A percentile compares a stretch with the other conserved stretches of the same genome.
Conservation (phyloP, 1,140 invertebrate species). For the Drosophila tropicalis region DNA sequence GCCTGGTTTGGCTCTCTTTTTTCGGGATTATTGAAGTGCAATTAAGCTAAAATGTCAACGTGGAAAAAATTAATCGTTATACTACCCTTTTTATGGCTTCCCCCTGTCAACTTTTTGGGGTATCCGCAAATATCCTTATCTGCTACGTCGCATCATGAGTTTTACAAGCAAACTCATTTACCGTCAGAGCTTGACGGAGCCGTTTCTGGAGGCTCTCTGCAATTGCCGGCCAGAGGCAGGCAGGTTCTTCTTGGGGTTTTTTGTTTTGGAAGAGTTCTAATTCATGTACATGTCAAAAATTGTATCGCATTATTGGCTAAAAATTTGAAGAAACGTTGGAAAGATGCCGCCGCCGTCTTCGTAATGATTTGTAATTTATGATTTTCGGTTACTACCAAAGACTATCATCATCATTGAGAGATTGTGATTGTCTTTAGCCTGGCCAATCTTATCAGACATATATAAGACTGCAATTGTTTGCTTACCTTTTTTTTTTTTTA, state of each 20-base stretch:
- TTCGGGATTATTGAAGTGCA: slow-evolving; percentile 83
- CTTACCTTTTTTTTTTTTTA: slow-evolving; percentile 25
- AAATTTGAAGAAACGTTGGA: slow-evolving; percentile 22
- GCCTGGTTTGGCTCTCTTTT: slow-evolving; percentile 54
- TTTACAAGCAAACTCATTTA: slow-evolving; percentile 67
- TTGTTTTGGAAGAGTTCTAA: slow-evolving; percentile 49
- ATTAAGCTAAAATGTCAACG: slow-evolving; percentile 82
- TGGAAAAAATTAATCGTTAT: slow-evolving; percentile 82
- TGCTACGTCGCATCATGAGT: slow-evolving; percentile 43
- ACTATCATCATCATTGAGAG: slow-evolving; percentile 40
- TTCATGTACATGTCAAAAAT: slow-evolving; percentile 81
- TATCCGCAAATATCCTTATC: slow-evolving; percentile 34
- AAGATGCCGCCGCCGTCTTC: slow-evolving; percentile 48
- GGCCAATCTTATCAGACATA: slow-evolving; percentile 57
- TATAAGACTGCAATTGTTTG: slow-evolving; percentile 70
- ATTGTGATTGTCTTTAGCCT: slow-evolving; percentile 5
- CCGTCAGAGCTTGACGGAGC: slow-evolving; percentile 3
- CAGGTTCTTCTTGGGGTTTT: slow-evolving; percentile 11
- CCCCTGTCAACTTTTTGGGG: slow-evolving; percentile 23
- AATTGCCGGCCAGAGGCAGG: slow-evolving; percentile 7
- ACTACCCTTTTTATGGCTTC: slow-evolving; percentile 79
- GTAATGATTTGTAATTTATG: slow-evolving; percentile 81
- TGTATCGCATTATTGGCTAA: slow-evolving; percentile 28
- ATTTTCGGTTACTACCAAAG: slow-evolving; percentile 67
- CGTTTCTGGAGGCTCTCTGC: background rate